Conservation (phyloP, 2,888 invertebrate species). For the Caradrina clavipalpis region DNA sequence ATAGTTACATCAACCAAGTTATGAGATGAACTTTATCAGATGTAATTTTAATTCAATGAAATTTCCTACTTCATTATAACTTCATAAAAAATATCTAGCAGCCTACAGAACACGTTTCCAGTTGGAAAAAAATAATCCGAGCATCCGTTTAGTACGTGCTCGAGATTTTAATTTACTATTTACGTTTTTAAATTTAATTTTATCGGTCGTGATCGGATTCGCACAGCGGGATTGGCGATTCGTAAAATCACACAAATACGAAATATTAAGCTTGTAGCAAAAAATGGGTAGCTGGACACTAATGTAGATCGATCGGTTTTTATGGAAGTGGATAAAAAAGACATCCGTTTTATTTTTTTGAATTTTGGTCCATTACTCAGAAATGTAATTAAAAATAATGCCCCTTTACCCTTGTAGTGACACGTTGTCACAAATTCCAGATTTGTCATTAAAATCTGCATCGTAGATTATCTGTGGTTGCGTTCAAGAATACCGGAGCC, state of each 20-base stretch:
- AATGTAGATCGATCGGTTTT: slow-evolving; percentile 6
- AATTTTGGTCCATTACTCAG: slow-evolving; percentile 1
- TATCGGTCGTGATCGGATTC: slow-evolving; percentile 10
- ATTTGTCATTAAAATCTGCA: not conserved
- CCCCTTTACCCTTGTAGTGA: not conserved
- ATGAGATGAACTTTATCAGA: slow-evolving; percentile 2
- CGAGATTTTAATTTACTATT: slow-evolving; percentile 22
- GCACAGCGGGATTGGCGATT: slow-evolving; percentile 34
- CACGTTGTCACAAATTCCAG: not conserved
- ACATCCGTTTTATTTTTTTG: not conserved
- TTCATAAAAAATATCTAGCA: slow-evolving; percentile 8
- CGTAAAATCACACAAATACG: not conserved
- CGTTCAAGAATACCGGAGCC: not conserved
- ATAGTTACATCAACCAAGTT: slow-evolving; percentile 5
- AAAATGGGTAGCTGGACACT: slow-evolving; percentile 7
- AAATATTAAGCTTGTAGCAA: slow-evolving; percentile 1
- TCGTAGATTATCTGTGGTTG: not conserved
- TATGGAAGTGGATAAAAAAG: not conserved
- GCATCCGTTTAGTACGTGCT: slow-evolving; percentile 14
- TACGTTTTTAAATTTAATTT: slow-evolving; percentile 31
- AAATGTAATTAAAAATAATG: not conserved
- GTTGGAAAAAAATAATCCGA: slow-evolving; percentile 10
- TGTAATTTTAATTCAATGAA: slow-evolving; percentile 28
- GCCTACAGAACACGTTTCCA: slow-evolving; percentile 12
- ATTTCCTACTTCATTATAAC: slow-evolving; percentile 32